A percentile compares a stretch with the other conserved stretches of the same genome.
Conservation (phyloP, 2,113 vertebrate genomes). For the Actenoides lindsayi region DNA sequence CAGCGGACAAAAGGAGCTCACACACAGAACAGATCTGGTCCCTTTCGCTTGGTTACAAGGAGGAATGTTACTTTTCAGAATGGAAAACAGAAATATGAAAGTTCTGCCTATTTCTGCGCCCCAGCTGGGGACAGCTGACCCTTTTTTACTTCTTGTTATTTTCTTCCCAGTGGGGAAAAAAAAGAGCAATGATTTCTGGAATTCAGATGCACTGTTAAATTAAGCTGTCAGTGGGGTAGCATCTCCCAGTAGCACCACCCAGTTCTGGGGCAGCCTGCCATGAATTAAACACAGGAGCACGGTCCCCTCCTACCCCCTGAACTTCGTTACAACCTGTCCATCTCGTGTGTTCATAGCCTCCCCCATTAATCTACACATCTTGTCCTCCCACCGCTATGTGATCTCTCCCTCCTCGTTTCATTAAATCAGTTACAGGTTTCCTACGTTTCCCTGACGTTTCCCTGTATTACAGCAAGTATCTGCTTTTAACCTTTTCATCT, state of each 20-base stretch:
- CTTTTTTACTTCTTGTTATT: not conserved
- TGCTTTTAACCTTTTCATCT: conserved; percentile 15
- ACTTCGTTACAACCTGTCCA: not conserved
- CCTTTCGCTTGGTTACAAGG: not conserved
- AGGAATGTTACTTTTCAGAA: not conserved
- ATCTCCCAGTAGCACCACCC: not conserved
- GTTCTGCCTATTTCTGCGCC: not conserved
- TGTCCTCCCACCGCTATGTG: not conserved
- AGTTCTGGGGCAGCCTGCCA: not conserved
- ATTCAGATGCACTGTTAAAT: not conserved
- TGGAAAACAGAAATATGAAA: not conserved
- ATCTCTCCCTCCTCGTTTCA: not conserved
- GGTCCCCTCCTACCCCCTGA: not conserved
- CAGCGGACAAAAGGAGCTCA: accelerated
- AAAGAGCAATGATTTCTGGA: not conserved
- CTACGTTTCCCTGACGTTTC: not conserved
- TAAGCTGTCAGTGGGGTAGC: not conserved
- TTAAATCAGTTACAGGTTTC: not conserved
- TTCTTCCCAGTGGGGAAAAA: not conserved
- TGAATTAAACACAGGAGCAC: not conserved
- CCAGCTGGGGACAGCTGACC: not conserved
- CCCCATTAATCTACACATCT: not conserved
- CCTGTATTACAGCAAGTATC: not conserved
- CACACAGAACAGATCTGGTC: accelerated
- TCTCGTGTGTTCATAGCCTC: not conserved